Percentiles rank a stretch among this genome's conserved stretches.
These are phyloP conservation scores for Leptocoma aspasia DNA, from an alignment of 2,113 vertebrate species.

Conservation along the genomic window DNA sequence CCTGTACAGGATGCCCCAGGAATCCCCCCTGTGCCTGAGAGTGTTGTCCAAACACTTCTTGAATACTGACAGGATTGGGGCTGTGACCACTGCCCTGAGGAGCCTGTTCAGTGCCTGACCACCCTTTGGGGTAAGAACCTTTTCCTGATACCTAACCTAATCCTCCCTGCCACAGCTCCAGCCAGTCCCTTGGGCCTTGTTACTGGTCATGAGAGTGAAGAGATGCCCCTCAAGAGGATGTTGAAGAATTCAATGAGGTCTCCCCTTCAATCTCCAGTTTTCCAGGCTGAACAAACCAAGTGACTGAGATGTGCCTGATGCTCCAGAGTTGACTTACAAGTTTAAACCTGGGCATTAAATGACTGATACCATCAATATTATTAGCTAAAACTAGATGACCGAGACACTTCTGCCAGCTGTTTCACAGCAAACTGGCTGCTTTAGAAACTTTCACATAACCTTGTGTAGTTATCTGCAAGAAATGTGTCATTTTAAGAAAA, in stretches of 20 bases:
- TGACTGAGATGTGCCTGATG: background rate
- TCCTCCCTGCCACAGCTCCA: background rate
- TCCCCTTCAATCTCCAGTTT: background rate
- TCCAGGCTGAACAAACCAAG: background rate
- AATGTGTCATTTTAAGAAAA: background rate
- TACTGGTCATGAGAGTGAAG: background rate
- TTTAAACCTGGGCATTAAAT: background rate
- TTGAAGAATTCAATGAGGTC: background rate
- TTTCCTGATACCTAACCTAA: background rate
- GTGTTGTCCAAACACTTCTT: background rate
- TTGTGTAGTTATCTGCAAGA: background rate
- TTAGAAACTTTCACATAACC: background rate
- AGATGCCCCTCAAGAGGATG: background rate
- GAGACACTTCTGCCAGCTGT: background rate
- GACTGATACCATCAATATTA: background rate
- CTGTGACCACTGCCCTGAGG: background rate
- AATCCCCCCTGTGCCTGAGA: background rate
- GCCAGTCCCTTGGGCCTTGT: rapidly evolving
- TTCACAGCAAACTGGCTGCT: background rate
- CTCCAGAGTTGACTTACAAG: background rate
- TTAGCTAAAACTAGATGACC: background rate
- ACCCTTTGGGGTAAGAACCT: background rate
- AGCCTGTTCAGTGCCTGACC: background rate
- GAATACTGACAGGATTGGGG: background rate
- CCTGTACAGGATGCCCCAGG: background rate